phyloP scores from a whole-genome alignment of 2,797 vertebrate genomes.

The Sebastes taczanowskii region DNA sequence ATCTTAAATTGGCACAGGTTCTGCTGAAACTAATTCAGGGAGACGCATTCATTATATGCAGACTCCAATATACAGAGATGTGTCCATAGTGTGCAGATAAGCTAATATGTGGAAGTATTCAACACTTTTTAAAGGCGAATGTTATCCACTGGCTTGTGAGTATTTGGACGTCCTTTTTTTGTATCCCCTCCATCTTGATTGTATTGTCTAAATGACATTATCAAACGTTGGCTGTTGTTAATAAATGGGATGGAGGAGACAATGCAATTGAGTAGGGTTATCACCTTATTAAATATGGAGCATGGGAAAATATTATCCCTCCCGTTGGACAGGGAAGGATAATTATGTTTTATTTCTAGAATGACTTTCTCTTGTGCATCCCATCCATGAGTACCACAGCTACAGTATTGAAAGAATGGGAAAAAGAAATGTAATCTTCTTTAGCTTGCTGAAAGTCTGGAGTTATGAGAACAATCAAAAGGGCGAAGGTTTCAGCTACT shows the following conservation, averaged over 20 bases:
- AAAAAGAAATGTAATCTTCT: background rate
- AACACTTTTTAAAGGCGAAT: conserved; percentile 17
- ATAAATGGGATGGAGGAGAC: conserved; percentile 47
- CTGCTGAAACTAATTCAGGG: conserved; percentile 31
- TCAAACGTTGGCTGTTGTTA: conserved; percentile 53
- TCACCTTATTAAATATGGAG: conserved; percentile 44
- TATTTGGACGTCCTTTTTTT: background rate
- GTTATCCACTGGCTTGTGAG: conserved; percentile 1
- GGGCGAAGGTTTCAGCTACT: conserved; percentile 13
- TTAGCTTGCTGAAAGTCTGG: background rate
- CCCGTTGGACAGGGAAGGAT: conserved; percentile 20
- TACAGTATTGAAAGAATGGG: background rate
- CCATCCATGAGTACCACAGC: background rate
- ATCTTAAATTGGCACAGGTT: conserved; percentile 45
- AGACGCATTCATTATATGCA: conserved; percentile 28
- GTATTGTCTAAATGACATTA: conserved; percentile 48
- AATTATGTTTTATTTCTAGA: conserved; percentile 48
- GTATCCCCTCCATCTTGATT: conserved; percentile 36
- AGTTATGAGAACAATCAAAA: conserved; percentile 39
- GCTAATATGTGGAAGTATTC: conserved; percentile 13
- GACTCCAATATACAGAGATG: conserved; percentile 20
- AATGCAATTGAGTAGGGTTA: conserved; percentile 47
- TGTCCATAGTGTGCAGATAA: conserved; percentile 20
- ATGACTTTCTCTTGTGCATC: conserved; percentile 29
- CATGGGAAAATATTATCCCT: conserved; percentile 30